These are phyloP conservation scores for Heterocephalus glaber DNA, from an alignment of 2,113 vertebrate genomes.

Conservation along the genomic window DNA sequence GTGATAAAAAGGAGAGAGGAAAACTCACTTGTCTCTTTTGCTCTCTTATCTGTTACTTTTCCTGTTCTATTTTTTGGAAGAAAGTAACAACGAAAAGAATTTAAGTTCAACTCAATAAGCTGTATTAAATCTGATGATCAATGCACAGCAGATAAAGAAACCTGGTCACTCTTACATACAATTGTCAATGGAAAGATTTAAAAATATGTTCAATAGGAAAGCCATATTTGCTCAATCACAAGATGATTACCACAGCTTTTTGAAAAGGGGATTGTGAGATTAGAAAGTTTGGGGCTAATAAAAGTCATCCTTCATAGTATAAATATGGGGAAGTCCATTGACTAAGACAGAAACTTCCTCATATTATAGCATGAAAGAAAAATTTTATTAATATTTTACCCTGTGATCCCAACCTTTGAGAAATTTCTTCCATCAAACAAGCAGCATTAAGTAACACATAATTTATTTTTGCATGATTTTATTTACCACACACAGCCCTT, in stretches of 20 bases:
- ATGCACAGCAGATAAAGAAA: neutral
- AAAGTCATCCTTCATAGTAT: neutral
- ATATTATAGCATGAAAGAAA: neutral
- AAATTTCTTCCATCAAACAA: conserved; percentile 4
- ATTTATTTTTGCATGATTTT: conserved; percentile 22
- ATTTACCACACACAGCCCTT: neutral
- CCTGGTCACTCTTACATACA: neutral
- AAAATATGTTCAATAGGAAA: conserved; percentile 20
- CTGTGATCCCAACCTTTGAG: neutral
- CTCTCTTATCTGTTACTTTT: conserved; percentile 16
- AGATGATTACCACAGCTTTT: neutral
- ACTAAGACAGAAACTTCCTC: neutral
- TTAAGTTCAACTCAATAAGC: conserved; percentile 42
- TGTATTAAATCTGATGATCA: conserved; percentile 15
- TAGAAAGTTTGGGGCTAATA: neutral
- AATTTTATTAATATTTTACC: conserved; percentile 18
- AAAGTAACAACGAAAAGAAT: conserved; percentile 24
- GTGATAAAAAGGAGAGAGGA: neutral
- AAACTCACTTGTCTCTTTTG: conserved; percentile 29
- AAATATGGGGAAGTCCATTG: neutral
- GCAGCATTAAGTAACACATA: neutral
- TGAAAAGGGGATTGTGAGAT: neutral
- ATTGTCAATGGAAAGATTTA: neutral
- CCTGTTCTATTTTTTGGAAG: neutral
- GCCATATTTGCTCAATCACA: neutral